These are phyloP conservation scores for Cichlasoma orientale DNA, from an alignment of 2,797 vertebrate species.

Conservation along the genomic window DNA sequence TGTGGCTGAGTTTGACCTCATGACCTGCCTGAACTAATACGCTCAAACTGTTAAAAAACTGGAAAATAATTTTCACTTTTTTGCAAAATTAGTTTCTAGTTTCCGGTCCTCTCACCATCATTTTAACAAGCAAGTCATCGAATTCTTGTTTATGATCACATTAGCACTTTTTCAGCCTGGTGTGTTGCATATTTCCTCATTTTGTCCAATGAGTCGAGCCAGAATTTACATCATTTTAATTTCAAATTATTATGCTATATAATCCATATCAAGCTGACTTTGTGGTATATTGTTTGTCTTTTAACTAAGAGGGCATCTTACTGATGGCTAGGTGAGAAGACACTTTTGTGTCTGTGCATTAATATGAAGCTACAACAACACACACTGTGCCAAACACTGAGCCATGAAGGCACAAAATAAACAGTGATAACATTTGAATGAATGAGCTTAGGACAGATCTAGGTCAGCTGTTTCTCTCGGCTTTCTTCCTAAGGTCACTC, in stretches of 20 bases:
- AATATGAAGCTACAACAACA: background rate
- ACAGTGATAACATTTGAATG: background rate
- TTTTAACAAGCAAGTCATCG: background rate
- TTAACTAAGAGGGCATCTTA: background rate
- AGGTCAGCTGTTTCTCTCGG: background rate
- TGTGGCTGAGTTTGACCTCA: background rate
- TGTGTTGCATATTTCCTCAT: background rate
- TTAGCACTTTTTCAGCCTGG: rapidly evolving
- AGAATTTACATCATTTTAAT: rapidly evolving
- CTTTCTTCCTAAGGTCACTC: background rate
- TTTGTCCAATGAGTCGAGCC: background rate
- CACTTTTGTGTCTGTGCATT: background rate
- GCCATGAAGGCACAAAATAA: background rate
- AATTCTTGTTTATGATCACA: background rate
- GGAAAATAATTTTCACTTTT: background rate
- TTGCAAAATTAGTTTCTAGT: background rate
- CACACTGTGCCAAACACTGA: background rate
- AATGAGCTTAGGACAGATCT: background rate
- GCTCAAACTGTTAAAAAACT: background rate
- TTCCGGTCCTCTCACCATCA: background rate
- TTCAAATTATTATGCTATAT: background rate
- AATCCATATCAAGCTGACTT: too few relatives aligned
- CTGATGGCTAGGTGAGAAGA: background rate
- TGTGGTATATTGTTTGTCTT: background rate
- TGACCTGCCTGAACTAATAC: background rate